Evolutionary conservation across 1,140 invertebrate species (phyloP).

Genomic region (Lucilia cuprina): DNA sequence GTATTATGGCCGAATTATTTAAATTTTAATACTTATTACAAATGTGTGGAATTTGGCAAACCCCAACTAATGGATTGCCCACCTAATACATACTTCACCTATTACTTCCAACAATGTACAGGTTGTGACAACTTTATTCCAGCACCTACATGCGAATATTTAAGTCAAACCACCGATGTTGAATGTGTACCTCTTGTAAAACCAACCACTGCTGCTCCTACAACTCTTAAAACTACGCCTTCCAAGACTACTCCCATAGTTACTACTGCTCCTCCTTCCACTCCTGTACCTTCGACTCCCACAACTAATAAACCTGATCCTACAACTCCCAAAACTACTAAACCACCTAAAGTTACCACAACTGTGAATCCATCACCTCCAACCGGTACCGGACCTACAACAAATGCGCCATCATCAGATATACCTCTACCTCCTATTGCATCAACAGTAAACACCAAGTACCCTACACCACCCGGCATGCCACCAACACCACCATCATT

Average conservation of each 20-base stretch:
- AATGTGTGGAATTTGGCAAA: neutral
- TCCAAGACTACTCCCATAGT: neutral
- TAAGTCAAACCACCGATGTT: neutral
- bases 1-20: conserved; percentile 35
- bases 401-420: too few species aligned
- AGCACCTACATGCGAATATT: neutral
- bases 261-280: conserved; percentile 3
- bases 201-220: neutral
- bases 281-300: neutral
- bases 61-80: neutral
- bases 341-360: too few species aligned
- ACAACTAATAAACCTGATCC: too few species aligned
- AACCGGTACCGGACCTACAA: too few species aligned
- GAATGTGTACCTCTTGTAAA: neutral
- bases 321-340: too few species aligned
- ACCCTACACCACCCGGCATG: too few species aligned
- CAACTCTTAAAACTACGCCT: neutral
- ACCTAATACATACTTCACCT: conserved; percentile 13
- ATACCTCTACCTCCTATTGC: too few species aligned
- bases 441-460: too few species aligned
- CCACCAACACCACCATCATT: too few species aligned
- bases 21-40: conserved; percentile 7
- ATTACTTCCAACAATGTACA: conserved; percentile 11
- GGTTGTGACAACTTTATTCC: neutral
- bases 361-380: too few species aligned